Evolutionary conservation across 2,888 invertebrate species (phyloP).

Genomic region (Saturnia pavonia): DNA sequence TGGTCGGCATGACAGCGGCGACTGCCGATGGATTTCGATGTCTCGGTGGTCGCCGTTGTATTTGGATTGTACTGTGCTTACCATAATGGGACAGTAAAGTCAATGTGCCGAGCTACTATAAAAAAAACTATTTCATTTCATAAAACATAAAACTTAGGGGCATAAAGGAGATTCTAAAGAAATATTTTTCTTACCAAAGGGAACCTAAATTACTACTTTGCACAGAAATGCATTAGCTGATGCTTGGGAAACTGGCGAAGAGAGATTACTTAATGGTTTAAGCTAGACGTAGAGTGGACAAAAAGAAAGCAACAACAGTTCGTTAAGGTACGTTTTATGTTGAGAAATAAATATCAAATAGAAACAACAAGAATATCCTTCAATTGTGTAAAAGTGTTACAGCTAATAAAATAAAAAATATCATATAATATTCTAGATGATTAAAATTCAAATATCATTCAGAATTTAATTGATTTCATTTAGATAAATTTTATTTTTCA

Average conservation of each 20-base stretch:
- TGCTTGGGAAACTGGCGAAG: slow-evolving; percentile 43
- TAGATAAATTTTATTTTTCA: not conserved
- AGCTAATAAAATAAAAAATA: not conserved
- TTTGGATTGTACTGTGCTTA: too few species aligned
- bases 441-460: not conserved
- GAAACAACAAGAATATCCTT: not conserved
- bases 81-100: too few species aligned
- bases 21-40: too few species aligned
- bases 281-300: slow-evolving; percentile 47
- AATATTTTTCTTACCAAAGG: slow-evolving; percentile 28
- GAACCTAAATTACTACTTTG: slow-evolving; percentile 40
- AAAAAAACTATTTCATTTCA: too few species aligned
- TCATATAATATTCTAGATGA: not conserved
- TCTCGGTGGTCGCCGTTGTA: too few species aligned
- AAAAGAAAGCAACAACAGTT: slow-evolving; percentile 34
- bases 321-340: slow-evolving; percentile 45
- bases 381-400: not conserved
- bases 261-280: slow-evolving; percentile 59
- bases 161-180: not conserved
- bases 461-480: not conserved
- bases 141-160: not conserved
- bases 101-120: too few species aligned
- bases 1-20: too few species aligned
- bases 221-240: slow-evolving; percentile 54
- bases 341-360: slow-evolving; percentile 40